These are phyloP conservation scores for Ophion obscuratus DNA, from an alignment of 2,888 invertebrate species.

Conservation along the genomic window DNA sequence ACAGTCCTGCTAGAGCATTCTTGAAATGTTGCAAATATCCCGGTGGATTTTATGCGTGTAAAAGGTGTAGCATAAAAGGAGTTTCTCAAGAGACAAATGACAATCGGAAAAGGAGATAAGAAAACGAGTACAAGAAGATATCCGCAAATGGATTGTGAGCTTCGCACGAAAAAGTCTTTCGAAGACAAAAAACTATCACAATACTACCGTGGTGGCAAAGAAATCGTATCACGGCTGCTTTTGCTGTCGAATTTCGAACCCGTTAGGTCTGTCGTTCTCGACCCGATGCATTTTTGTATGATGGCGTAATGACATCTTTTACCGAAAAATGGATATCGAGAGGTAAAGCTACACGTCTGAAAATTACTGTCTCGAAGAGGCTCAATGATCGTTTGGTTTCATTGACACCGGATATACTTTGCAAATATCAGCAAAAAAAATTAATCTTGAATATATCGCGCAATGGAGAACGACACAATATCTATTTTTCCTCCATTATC, in stretches of 20 bases:
- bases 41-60: constrained; percentile 65
- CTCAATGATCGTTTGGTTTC: constrained; percentile 39
- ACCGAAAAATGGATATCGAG: constrained; percentile 45
- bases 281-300: constrained; percentile 68
- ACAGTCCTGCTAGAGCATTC: constrained; percentile 65
- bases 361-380: constrained; percentile 16
- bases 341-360: constrained; percentile 19
- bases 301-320: constrained; percentile 57
- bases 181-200: constrained; percentile 45
- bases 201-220: constrained; percentile 61
- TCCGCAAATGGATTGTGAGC: constrained; percentile 47
- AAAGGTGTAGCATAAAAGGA: constrained; percentile 63
- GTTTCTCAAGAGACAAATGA: constrained; percentile 40
- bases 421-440: constrained; percentile 69
- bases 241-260: constrained; percentile 65
- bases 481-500: constrained; percentile 67
- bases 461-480: constrained; percentile 72
- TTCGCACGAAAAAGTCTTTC: constrained; percentile 66
- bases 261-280: constrained; percentile 58
- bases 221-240: constrained; percentile 55
- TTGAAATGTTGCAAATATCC: constrained; percentile 65
- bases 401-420: constrained; percentile 61
- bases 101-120: not conserved
- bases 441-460: constrained; percentile 56
- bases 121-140: constrained; percentile 54